Evolutionary conservation across 2,797 vertebrate species (phyloP), one percentile per base, ranked within the genome.

Genomic region (Danio jaintianensis): DNA sequence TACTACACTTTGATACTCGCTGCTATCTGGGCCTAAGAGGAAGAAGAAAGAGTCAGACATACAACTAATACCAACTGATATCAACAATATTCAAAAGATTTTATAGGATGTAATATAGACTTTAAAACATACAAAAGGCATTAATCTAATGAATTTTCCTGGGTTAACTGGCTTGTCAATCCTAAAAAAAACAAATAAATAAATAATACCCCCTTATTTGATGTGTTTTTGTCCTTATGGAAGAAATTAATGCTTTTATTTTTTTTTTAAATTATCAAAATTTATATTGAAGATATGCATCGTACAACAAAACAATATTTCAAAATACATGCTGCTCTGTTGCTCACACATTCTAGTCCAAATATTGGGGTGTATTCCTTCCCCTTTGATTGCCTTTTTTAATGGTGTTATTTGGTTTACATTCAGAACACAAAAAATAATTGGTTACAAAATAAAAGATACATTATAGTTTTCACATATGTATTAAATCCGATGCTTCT

Each of bases 1-100:
- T 61, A 93, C 94, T 66, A 99, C 95, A 2, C 95, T 96, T 91
- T 96, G 94, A 89, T 98, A 96, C 78, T 98, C 96, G 62, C 90
- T 93, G 67, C 90, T 92, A 82, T 96, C 93, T 79, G 88, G 85
- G 69, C 86, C 86, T 66, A 91, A 2, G 48, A 82, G 1, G 48
- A 56, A 56, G 2, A 82, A 62, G 55, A 38, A 67, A 66, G 18
- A 70, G 22, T 15, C 47, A 79, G 56, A 63, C 22, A 63, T 53
- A 40, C 29, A 61, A 29, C 7, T n/a, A 11, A 48, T 4, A 15
- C 9, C 12, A 38, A 18, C 6, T 48, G 2, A 16, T 12, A 16
- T n/a, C 22, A 3, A 7, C 20, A n/a, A n/a, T n/a, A n/a, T n/a
- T n/a, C 20, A 73, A 22, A 55, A 8, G 18, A 22, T 13, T 22